These are phyloP conservation scores for Alentia gelatinosa DNA, from an alignment of 2,888 invertebrate genomes.

Conservation along the genomic window DNA sequence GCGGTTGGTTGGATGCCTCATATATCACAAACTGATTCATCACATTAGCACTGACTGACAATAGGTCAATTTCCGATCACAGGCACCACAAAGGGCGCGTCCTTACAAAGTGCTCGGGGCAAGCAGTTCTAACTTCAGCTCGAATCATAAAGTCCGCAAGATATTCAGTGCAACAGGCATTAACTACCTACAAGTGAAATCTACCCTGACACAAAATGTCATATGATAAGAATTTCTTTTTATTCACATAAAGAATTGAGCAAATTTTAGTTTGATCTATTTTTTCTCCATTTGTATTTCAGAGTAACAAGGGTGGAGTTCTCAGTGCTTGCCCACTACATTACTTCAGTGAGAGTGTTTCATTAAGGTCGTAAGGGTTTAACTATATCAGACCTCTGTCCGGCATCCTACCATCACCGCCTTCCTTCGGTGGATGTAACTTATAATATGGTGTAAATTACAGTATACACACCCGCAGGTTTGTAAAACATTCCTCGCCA, in stretches of 20 bases:
- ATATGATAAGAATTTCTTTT: not conserved
- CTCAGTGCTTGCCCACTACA: too few relatives aligned
- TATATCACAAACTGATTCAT: not conserved
- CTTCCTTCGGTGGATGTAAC: not conserved
- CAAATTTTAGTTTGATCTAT: too few relatives aligned
- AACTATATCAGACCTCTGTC: not conserved
- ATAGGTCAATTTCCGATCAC: not conserved
- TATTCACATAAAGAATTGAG: not conserved
- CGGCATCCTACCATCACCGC: not conserved
- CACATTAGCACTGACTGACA: not conserved
- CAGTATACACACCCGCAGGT: not conserved
- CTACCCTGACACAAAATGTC: not conserved
- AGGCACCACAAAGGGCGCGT: not conserved
- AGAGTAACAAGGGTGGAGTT: too few relatives aligned
- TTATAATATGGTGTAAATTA: not conserved
- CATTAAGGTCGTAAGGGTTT: too few relatives aligned
- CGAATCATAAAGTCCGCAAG: not conserved
- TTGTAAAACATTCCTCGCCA: not conserved
- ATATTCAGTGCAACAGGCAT: not conserved
- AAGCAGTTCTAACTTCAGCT: not conserved
- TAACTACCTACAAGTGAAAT: not conserved
- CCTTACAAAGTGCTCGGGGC: not conserved
- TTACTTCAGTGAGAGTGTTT: too few relatives aligned
- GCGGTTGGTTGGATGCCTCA: not conserved
- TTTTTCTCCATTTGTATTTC: too few relatives aligned